These are phyloP conservation scores for Creontiades dilutus DNA, from an alignment of 2,888 invertebrate genomes.

Conservation along the genomic window DNA sequence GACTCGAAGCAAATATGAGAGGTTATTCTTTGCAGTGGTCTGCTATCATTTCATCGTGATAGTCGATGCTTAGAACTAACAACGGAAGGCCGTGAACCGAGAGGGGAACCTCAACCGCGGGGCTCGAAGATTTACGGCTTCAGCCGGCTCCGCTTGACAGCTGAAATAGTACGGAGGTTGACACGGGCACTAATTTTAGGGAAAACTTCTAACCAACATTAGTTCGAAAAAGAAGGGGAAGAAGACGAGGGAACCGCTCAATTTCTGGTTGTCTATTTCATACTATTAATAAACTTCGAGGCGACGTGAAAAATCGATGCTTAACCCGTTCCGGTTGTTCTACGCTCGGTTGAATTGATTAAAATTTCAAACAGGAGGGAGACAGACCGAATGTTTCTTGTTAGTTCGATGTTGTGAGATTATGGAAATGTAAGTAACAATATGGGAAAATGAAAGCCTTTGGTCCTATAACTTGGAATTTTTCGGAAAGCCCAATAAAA, in stretches of 20 bases:
- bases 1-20: too few relatives aligned
- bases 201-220: conserved; percentile 66
- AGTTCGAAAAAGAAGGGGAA: conserved; percentile 59
- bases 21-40: too few relatives aligned
- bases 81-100: not conserved
- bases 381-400: too few relatives aligned
- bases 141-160: conserved; percentile 53
- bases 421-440: too few relatives aligned
- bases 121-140: conserved; percentile 65
- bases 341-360: conserved; percentile 27
- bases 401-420: too few relatives aligned
- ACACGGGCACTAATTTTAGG: conserved; percentile 72
- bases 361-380: conserved; percentile 10
- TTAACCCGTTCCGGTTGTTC: conserved; percentile 55
- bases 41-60: too few relatives aligned
- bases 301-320: conserved; percentile 62
- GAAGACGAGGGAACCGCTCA: conserved; percentile 63
- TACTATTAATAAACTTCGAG: conserved; percentile 64
- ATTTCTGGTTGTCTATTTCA: conserved; percentile 67
- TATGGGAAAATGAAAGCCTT: too few relatives aligned
- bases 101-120: not conserved
- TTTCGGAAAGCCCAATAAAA: too few relatives aligned
- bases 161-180: conserved; percentile 71
- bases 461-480: too few relatives aligned
- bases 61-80: not conserved